These are phyloP conservation scores for Aelia acuminata DNA, from an alignment of 2,888 invertebrate species.

Conservation along the genomic window DNA sequence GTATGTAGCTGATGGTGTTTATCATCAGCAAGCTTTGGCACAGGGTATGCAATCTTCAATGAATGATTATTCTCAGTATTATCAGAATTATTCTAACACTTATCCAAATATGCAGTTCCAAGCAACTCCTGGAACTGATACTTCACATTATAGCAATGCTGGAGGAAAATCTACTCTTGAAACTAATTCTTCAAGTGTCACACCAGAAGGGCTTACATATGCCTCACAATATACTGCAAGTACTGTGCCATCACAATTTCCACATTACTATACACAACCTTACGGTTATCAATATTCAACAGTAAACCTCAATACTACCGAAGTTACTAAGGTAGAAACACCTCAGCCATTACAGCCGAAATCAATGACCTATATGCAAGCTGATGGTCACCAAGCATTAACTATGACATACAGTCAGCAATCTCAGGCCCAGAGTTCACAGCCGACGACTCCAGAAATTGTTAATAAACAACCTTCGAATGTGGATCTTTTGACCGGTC, in stretches of 20 bases:
- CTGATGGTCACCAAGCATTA: constrained; percentile 59
- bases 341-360: constrained; percentile 67
- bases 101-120: constrained; percentile 63
- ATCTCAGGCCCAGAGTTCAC: not conserved
- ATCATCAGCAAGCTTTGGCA: constrained; percentile 40
- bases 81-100: constrained; percentile 54
- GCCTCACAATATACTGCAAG: constrained; percentile 65
- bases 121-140: constrained; percentile 64
- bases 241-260: constrained; percentile 50
- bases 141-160: constrained; percentile 71
- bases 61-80: constrained; percentile 23
- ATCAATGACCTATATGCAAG: constrained; percentile 69
- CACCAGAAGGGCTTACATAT: constrained; percentile 63
- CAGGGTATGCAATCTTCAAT: constrained; percentile 8
- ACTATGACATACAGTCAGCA: constrained; percentile 66
- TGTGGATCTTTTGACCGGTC: constrained; percentile 82
- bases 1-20: not conserved
- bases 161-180: constrained; percentile 71
- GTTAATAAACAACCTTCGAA: constrained; percentile 69
- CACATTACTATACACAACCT: constrained; percentile 70
- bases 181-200: constrained; percentile 68
- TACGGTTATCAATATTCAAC: constrained; percentile 71
- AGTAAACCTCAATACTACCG: constrained; percentile 3
- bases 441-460: constrained; percentile 63
- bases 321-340: constrained; percentile 58